Evolutionary conservation across 35 echinoderm and acorn worm genomes (phyloP), one percentile per base, ranked within the genome.

Genomic region (Heliocidaris erythrogramma): DNA sequence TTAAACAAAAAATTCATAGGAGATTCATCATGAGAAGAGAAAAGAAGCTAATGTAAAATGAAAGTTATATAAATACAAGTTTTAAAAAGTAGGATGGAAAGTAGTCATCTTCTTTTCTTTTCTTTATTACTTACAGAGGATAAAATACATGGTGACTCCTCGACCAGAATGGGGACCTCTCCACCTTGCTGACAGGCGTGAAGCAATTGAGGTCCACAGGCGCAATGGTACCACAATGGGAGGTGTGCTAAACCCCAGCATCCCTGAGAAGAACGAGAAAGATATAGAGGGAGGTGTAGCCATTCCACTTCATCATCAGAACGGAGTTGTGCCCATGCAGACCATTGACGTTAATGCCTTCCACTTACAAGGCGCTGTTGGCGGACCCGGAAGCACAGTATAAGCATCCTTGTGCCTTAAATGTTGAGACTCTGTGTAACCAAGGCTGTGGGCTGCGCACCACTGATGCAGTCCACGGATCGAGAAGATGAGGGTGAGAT

Each of bases 131-230:
- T 95, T 88, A 27, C 96, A 99, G 98, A 85, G 98, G 32, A 48
- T 99, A 32, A 94, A 60, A 59, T 84, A 94, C 48, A 94, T 96
- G 32, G 95, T 88, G 16, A 86, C 69, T 27, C 94, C 98, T 27
- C 84, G 86, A 49, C 94, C 97, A 18, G 69, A 93, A 13, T 99
- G 98, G 98, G 98, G 98, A 6, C 98, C 98, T 11, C 95, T 94
- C 24, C 60, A 96, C 31, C 92, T 85, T 56, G 24, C 84, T 30
- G 95, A 97, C 91, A 93, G 98, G 8, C 85, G 59, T 42, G 97
- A 99, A 32, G 98, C 98, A 21, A 88, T 78, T 5, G 95, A 99
- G 6, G 88, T 93, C 17, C 98, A 99, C 85, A 97, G 95, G 78
- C 30, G 42, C 49, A 49, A 96, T 16, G 97, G 97, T 13, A 99